Evolutionary conservation across 2,888 invertebrate genomes (phyloP).

Genomic region (Elmis aenea): DNA sequence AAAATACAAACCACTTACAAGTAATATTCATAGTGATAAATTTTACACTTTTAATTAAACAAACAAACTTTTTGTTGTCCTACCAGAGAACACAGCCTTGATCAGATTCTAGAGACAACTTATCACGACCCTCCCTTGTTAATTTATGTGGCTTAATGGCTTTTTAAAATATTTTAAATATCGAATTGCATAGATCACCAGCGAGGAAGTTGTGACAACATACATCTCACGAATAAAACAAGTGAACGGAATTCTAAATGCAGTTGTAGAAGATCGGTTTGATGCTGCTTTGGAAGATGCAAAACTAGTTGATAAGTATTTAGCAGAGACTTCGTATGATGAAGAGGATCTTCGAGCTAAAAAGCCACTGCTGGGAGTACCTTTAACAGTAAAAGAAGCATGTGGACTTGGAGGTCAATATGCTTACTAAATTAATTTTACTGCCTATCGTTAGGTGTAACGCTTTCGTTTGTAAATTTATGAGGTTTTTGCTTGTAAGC

Average conservation of each 20-base stretch:
- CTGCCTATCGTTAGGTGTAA: no score
- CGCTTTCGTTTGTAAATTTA: not conserved
- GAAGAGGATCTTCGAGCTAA: slow-evolving; percentile 3
- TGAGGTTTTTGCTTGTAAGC: no score
- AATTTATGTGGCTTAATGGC: no score
- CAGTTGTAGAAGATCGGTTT: slow-evolving; percentile 73
- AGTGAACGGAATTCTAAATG: slow-evolving; percentile 73
- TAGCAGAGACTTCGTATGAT: slow-evolving; percentile 23
- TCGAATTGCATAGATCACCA: slow-evolving; percentile 2
- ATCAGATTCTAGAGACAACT: no score
- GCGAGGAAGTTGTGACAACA: slow-evolving; percentile 59
- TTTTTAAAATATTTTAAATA: no score
- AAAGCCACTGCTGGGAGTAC: slow-evolving; percentile 72
- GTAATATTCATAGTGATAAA: no score
- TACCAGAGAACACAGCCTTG: no score
- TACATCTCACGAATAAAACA: slow-evolving; percentile 74
- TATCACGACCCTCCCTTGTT: no score
- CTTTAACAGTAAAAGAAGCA: slow-evolving; percentile 77
- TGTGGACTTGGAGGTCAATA: slow-evolving; percentile 64
- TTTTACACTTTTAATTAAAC: no score
- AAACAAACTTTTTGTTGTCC: no score
- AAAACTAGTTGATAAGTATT: slow-evolving; percentile 59
- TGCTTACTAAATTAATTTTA: no score
- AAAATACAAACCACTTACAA: no score
- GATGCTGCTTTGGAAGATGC: slow-evolving; percentile 71